Base-by-base conservation (phyloP, 2,113 vertebrate species). In the Clarias batrachus region DNA sequence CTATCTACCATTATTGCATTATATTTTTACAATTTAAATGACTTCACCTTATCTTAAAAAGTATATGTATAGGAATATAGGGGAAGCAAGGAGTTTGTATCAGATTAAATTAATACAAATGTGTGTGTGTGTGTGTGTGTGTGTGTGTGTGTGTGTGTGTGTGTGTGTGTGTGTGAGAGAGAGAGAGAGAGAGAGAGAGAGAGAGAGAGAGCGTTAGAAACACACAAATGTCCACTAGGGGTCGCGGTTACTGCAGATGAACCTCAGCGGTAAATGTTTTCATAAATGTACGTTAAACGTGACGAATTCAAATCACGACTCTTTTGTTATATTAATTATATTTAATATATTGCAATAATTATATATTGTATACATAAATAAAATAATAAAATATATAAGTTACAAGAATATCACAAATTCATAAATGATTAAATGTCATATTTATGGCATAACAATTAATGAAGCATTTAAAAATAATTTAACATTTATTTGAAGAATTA, bases 201-300 rank as follows among this genome's bases (percentile, higher is more conserved):
- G 30, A 33, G 30, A 33, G 30, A 33, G 2, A 33, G 30, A 33
- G 21, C 6, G 12, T 13, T 54, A 19, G 10, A 30, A 1, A 41
- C 27, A 65, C 48, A 68, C 21, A 52, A 56, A 77, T 76, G 68
- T 90, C 94, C 94, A 92, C 95, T 93, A 95, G 95, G 91, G 93
- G 95, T 93, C 95, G 94, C 93, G 89, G 90, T 92, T 91, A 91
- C 88, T 93, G 87, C 90, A 91, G 84, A 14, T 87, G 85, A 91
- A 81, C 13, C n/a, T 54, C 60, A 81, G 62, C 62, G 59, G 48
- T 27, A 74, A 68, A 85, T n/a, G 66, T n/a, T 9, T 83, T 23
- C 37, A 57, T 79, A 62, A 68, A 79, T 6, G 23, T n/a, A 62
- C 3, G 23, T 37, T 66, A 19, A 60, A 74, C 37, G 52, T 16